phyloP scores from a whole-genome alignment of 2,888 invertebrate species.

The Andrena praecox region DNA sequence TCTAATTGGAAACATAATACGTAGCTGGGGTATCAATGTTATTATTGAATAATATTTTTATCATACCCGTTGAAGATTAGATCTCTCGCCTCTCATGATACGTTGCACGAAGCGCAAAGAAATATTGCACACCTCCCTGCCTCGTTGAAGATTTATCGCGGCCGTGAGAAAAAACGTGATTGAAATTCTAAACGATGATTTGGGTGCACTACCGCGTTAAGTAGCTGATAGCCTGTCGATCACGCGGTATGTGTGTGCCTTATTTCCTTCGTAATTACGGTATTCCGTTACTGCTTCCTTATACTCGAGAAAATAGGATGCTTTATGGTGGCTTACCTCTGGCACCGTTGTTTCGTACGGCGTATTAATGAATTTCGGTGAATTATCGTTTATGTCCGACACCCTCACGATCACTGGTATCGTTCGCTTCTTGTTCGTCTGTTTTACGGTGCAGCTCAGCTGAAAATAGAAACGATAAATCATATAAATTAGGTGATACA shows the following conservation, averaged over 20 bases:
- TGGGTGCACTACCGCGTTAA: background rate
- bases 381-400: slow-evolving; percentile 96
- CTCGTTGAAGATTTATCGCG: background rate
- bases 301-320: slow-evolving; percentile 2
- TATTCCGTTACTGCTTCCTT: slow-evolving; percentile 27
- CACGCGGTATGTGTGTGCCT: slow-evolving; percentile 1
- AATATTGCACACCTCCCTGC: background rate
- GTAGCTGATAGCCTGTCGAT: slow-evolving; percentile 13
- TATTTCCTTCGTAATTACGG: slow-evolving; percentile 20
- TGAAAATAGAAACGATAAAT: slow-evolving; percentile 82
- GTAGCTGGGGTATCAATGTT: background rate
- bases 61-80: background rate
- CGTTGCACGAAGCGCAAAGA: background rate
- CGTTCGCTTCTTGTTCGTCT: slow-evolving; percentile 92
- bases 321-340: slow-evolving; percentile 88
- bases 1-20: background rate
- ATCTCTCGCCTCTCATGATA: background rate
- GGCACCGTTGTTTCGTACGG: slow-evolving; percentile 94
- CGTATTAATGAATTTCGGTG: slow-evolving; percentile 93
- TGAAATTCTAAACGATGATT: slow-evolving; percentile 44
- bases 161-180: slow-evolving; percentile 34
- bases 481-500: background rate
- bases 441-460: slow-evolving; percentile 93
- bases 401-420: slow-evolving; percentile 96
- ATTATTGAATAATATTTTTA: slow-evolving; percentile 13